A percentile compares a stretch with the other conserved stretches of the same genome.
phyloP scores from a whole-genome alignment of 2,888 invertebrate species.

The Eretmocerus hayati region DNA sequence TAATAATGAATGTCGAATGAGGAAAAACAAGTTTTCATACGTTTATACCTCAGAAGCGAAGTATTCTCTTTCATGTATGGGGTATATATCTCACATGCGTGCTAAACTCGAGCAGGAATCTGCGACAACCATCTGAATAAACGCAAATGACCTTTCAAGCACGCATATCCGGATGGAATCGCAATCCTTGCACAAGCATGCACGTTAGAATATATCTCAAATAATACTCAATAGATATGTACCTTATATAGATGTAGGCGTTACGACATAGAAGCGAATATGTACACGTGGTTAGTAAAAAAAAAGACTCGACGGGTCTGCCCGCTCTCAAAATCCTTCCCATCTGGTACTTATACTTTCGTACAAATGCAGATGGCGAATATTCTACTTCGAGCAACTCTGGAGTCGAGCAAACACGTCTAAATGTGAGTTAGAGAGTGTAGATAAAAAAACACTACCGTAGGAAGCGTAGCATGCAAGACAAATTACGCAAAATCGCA shows the following conservation, averaged over 20 bases:
- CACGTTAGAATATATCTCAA: conserved; percentile 2
- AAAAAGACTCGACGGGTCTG: conserved; percentile 25
- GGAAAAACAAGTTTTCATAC: conserved; percentile 16
- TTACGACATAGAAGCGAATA: conserved; percentile 47
- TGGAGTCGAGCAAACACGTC: conserved; percentile 28
- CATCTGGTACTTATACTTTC: neutral
- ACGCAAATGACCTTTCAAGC: too few species aligned
- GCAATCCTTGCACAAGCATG: conserved; percentile 13
- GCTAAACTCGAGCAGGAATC: too few species aligned
- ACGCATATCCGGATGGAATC: too few species aligned
- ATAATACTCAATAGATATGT: conserved; percentile 11
- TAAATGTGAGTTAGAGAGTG: conserved; percentile 33
- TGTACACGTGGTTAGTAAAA: conserved; percentile 46
- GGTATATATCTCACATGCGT: too few species aligned
- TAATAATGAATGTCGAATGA: conserved; percentile 14
- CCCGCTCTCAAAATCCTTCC: conserved; percentile 3
- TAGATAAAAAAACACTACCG: conserved; percentile 39
- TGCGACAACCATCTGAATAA: too few species aligned
- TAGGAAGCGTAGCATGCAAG: conserved; percentile 47
- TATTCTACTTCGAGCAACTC: neutral
- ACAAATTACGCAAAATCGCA: conserved; percentile 44
- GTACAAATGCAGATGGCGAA: neutral
- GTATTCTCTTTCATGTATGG: too few species aligned
- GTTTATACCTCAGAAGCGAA: conserved; percentile 21
- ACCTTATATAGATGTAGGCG: conserved; percentile 32